These are phyloP conservation scores for Leptinotarsa rubiginosa DNA, from an alignment of 2,888 invertebrate species.

Conservation along the genomic window DNA sequence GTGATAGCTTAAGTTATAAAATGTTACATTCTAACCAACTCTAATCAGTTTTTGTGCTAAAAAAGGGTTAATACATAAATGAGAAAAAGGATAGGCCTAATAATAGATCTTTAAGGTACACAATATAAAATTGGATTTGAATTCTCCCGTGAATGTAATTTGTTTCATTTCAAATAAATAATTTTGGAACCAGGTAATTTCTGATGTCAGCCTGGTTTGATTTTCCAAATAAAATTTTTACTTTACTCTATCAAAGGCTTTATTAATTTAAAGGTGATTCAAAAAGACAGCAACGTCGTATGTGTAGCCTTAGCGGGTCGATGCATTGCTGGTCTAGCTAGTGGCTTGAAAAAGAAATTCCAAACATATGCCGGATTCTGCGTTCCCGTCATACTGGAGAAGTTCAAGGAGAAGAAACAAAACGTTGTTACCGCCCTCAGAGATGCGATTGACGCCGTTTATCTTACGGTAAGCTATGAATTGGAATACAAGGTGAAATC, in stretches of 20 bases:
- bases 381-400: conserved; percentile 85
- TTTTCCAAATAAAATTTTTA: background rate
- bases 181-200: no score
- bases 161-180: no score
- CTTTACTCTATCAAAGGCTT: background rate
- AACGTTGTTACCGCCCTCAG: conserved; percentile 88
- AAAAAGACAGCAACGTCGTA: conserved; percentile 95
- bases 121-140: no score
- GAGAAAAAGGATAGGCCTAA: no score
- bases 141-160: no score
- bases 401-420: conserved; percentile 97
- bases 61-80: no score
- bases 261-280: conserved; percentile 76
- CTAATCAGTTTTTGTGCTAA: no score
- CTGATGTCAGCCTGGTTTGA: no score
- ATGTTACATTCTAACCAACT: no score
- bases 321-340: conserved; percentile 84
- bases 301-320: conserved; percentile 89
- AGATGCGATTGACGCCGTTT: conserved; percentile 92
- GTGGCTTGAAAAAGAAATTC: conserved; percentile 89
- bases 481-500: no score
- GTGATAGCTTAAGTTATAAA: no score
- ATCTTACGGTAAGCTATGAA: conserved; percentile 74
- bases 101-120: no score
- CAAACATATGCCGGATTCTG: conserved; percentile 84